Evolutionary conservation across 2,113 vertebrate species (phyloP).

Genomic region (Scytalopus superciliaris): DNA sequence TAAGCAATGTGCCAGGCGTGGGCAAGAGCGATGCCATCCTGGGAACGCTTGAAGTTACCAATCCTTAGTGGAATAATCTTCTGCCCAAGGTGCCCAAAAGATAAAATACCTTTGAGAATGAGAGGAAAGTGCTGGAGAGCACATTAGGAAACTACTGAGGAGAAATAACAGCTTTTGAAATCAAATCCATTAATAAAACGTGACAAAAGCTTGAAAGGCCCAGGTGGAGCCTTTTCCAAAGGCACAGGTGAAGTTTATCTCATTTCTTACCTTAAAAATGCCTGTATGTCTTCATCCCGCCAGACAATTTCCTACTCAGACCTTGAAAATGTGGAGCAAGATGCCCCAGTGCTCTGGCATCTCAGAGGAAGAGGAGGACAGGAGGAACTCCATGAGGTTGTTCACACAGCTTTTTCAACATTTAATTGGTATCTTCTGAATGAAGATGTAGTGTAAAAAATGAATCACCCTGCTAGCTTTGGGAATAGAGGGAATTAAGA

Average conservation of each 20-base stretch:
- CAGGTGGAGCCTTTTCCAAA: background rate
- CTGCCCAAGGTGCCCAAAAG: background rate
- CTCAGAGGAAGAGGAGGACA: background rate
- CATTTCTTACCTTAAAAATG: background rate
- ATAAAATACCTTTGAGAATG: background rate
- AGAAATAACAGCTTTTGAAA: background rate
- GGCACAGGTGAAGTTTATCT: background rate
- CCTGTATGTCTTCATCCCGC: background rate
- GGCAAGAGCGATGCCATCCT: background rate
- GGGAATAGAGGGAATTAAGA: background rate
- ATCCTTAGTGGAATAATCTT: background rate
- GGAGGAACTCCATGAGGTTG: background rate
- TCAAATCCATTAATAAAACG: background rate
- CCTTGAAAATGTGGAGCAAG: background rate
- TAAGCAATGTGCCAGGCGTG: slow-evolving; percentile 11
- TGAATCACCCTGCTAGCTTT: background rate
- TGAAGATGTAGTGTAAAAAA: background rate
- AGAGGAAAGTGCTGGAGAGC: background rate
- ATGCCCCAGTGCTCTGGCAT: background rate
- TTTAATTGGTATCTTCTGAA: background rate
- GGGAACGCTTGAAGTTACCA: background rate
- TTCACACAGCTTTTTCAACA: background rate
- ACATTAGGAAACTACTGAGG: background rate
- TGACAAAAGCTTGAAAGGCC: background rate
- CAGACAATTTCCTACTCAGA: background rate